Conservation (phyloP, 2,113 vertebrate genomes). For the Myanophis thanlyinensis region DNA sequence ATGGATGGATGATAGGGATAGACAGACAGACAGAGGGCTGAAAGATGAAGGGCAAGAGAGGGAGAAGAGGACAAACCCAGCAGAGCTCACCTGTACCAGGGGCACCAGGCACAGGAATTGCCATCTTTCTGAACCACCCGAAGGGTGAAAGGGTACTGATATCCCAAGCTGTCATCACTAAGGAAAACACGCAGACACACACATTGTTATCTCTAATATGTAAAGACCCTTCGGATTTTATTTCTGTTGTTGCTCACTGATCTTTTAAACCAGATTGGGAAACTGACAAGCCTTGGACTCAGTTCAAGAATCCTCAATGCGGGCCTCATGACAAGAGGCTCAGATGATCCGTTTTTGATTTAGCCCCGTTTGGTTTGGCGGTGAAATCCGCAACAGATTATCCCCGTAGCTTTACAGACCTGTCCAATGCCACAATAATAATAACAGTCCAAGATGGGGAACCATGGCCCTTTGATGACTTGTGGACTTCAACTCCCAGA, state of each 20-base stretch:
- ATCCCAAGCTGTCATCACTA: slow-evolving; percentile 98
- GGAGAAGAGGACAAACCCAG: not conserved
- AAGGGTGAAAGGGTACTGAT: slow-evolving; percentile 97
- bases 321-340: no score
- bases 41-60: not conserved
- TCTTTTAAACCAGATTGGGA: not conserved
- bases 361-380: not conserved
- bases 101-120: slow-evolving; percentile 95
- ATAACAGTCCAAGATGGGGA: not conserved
- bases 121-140: slow-evolving; percentile 95
- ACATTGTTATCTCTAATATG: not conserved
- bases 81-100: slow-evolving; percentile 91
- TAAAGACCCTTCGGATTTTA: not conserved
- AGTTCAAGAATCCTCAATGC: not conserved
- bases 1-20: accelerated
- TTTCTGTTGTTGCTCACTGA: not conserved
- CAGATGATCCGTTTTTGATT: not conserved
- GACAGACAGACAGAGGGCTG: not conserved
- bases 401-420: no score
- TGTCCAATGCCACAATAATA: not conserved
- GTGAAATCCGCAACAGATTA: not conserved
- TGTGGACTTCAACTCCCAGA: no score
- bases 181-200: slow-evolving; percentile 45
- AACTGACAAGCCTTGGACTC: not conserved
- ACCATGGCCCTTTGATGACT: no score